Percentiles rank a stretch among this genome's conserved stretches.
Evolutionary conservation across 2,113 vertebrate species (phyloP).

Genomic region (Sinosuthora webbiana): DNA sequence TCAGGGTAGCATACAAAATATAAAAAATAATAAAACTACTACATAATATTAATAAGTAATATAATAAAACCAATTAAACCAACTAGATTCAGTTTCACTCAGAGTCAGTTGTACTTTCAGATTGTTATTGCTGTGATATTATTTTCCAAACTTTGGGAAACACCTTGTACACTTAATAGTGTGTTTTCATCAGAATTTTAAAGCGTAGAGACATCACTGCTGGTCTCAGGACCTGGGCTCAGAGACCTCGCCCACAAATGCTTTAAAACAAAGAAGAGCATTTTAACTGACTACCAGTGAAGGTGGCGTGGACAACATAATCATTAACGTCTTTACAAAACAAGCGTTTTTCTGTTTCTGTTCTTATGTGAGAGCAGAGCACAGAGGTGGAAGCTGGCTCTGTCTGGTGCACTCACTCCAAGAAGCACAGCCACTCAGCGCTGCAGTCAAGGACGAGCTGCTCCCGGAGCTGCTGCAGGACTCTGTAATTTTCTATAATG

Average conservation of each 20-base stretch:
- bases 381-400: neutral
- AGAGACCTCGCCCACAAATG: neutral
- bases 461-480: conserved; percentile 88
- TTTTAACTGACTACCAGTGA: neutral
- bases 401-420: conserved; percentile 83
- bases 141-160: neutral
- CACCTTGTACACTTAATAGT: neutral
- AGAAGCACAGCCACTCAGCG: conserved; percentile 86
- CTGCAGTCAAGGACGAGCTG: conserved; percentile 88
- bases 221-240: neutral
- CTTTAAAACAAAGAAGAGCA: neutral
- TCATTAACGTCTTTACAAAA: neutral
- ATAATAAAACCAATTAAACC: neutral
- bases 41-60: neutral
- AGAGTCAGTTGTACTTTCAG: neutral
- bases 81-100: neutral
- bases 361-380: neutral
- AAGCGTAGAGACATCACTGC: neutral
- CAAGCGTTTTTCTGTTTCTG: neutral
- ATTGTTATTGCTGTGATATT: neutral
- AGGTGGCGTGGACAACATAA: neutral
- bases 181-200: neutral
- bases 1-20: neutral
- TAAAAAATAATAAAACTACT: neutral
- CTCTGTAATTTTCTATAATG: conserved; percentile 81